Base-by-base conservation (phyloP, 2,888 invertebrate genomes). In the Yponomeuta sedellus region DNA sequence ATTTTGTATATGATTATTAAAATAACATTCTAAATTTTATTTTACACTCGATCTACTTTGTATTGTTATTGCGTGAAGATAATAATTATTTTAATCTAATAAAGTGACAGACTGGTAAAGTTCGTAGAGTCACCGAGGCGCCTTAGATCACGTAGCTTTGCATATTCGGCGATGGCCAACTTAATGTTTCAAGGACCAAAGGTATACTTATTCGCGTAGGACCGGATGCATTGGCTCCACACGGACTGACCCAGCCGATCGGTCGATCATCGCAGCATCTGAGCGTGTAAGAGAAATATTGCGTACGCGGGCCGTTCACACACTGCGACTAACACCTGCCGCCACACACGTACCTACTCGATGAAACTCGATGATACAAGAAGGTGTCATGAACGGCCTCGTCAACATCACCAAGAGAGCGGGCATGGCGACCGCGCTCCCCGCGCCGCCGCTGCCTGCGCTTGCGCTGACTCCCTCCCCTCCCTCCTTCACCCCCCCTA, bases 81-180 rank as follows among this genome's bases (percentile, higher is more conserved):
- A 90, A 89, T 89, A 87, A 90, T 91, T 90, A 89, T 90, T 90
- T 91, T 89, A 90, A 91, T 89, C 88, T 88, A 88, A 91, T 89
- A 88, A 90, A 83, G 87, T 88, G 87, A 89, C 91, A 90, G 91
- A 90, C 91, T 91, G 90, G 91, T 91, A 89, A 90, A 88, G 90
- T 91, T 90, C 86, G 89, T 90, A 91, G 90, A 88, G 90, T 90
- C 89, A 89, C 90, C 79, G 84, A 79, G 85, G 90, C 91, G 90
- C 88, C 85, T 86, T 91, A 90, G 90, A 86, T 88, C 90, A 85
- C 76, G 89, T 91, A 91, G 91, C 88, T 89, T 90, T 89, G 90
- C 91, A 87, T 90, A 90, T 85, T 88, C 89, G 90, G 91, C 90
- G 84, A 86, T 82, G 87, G 89, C 90, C 90, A 89, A 89, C 83